These are phyloP conservation scores for Amyelois transitella DNA, from an alignment of 1,140 invertebrate genomes.

Conservation along the genomic window DNA sequence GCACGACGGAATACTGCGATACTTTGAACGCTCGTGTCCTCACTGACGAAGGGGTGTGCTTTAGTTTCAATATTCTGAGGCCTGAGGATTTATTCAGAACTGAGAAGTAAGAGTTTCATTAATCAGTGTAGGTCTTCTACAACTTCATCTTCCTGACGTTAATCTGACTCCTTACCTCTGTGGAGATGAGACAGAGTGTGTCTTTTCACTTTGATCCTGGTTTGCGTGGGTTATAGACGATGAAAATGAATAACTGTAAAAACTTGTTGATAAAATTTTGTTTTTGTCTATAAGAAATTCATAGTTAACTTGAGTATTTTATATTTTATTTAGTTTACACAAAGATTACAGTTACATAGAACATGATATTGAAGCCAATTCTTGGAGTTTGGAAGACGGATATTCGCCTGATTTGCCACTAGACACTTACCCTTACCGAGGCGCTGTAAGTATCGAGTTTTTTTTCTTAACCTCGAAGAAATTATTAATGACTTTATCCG, in stretches of 20 bases:
- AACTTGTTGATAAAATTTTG: too few species aligned
- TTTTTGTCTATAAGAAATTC: too few species aligned
- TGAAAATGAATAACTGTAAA: too few species aligned
- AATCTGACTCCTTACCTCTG: too few species aligned
- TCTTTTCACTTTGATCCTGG: too few species aligned
- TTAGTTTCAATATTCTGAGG: neutral
- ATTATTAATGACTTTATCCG: too few species aligned
- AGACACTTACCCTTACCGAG: constrained; percentile 75
- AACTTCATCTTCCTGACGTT: too few species aligned
- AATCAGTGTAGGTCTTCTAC: too few species aligned
- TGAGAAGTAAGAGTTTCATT: constrained; percentile 31
- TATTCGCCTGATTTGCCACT: constrained; percentile 70
- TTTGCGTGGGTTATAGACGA: too few species aligned
- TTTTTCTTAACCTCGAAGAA: too few species aligned
- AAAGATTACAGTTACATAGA: constrained; percentile 69
- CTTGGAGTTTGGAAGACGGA: constrained; percentile 78
- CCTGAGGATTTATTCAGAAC: constrained; percentile 1
- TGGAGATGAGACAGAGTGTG: too few species aligned
- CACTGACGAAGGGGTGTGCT: neutral
- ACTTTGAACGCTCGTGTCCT: neutral
- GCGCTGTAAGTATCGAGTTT: constrained; percentile 62
- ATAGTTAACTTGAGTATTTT: too few species aligned
- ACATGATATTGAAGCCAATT: constrained; percentile 41
- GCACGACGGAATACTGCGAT: neutral
- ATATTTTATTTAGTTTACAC: constrained; percentile 44